Conservation (phyloP, 1,140 invertebrate genomes). For the Euwallacea fornicatus region DNA sequence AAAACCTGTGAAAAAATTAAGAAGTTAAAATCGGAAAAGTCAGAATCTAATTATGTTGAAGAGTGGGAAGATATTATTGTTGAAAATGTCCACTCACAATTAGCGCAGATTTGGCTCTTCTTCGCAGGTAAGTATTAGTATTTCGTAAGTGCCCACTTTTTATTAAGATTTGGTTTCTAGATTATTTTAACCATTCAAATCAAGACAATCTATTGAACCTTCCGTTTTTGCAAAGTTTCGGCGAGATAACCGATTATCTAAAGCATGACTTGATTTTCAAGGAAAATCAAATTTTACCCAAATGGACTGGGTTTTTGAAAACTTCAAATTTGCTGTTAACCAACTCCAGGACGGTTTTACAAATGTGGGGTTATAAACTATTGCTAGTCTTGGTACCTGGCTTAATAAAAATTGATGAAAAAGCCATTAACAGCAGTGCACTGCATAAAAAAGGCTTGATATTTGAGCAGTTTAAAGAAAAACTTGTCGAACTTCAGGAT, state of each 20-base stretch:
- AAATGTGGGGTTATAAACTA: constrained; percentile 57
- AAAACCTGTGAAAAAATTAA: constrained; percentile 55
- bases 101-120: constrained; percentile 58
- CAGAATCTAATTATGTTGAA: constrained; percentile 56
- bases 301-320: constrained; percentile 49
- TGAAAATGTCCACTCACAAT: constrained; percentile 55
- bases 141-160: not conserved
- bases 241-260: constrained; percentile 49
- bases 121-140: constrained; percentile 47
- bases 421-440: constrained; percentile 51
- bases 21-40: constrained; percentile 54
- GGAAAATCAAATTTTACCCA: constrained; percentile 41
- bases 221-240: constrained; percentile 52
- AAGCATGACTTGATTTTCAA: constrained; percentile 48
- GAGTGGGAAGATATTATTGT: constrained; percentile 65
- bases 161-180: constrained; percentile 37
- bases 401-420: constrained; percentile 55
- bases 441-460: constrained; percentile 49
- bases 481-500: constrained; percentile 56
- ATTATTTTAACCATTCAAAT: constrained; percentile 33
- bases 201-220: constrained; percentile 25
- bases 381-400: constrained; percentile 52
- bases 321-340: constrained; percentile 41
- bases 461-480: constrained; percentile 59
- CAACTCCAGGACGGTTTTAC: constrained; percentile 52